Evolutionary conservation across 2,888 invertebrate species (phyloP).

Genomic region (Cephus spinipes): DNA sequence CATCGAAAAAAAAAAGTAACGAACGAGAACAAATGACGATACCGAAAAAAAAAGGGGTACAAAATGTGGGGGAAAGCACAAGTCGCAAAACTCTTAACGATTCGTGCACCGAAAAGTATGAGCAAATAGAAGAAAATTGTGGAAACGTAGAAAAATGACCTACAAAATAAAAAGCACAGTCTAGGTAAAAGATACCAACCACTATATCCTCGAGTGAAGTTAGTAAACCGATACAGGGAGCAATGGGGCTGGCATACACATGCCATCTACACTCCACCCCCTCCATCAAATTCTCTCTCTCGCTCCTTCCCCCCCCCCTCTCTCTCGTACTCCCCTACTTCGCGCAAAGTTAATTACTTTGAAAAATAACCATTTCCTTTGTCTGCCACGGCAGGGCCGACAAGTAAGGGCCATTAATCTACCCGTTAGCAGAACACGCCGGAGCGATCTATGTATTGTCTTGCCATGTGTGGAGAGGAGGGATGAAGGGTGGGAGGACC

Average conservation of each 20-base stretch:
- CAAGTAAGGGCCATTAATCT: conserved; percentile 33
- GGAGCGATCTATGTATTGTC: conserved; percentile 33
- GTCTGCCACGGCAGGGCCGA: conserved; percentile 19
- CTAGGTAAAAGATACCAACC: background rate
- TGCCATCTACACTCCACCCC: background rate
- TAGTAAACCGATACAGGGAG: conserved; percentile 4
- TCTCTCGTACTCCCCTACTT: background rate
- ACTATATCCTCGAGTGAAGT: background rate
- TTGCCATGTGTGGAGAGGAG: conserved; percentile 19
- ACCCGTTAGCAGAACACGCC: conserved; percentile 31
- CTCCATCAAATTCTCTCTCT: background rate
- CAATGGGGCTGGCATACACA: background rate
- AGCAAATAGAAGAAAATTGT: background rate
- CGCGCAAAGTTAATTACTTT: conserved; percentile 33
- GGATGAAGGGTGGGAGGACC: background rate
- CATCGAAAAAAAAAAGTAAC: background rate
- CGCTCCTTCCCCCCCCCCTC: background rate
- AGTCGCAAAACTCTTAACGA: background rate
- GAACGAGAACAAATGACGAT: background rate
- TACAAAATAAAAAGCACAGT: background rate
- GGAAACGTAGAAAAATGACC: background rate
- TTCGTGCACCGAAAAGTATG: background rate
- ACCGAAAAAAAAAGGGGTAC: background rate
- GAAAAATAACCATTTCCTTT: conserved; percentile 34
- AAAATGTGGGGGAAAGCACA: background rate